phyloP scores from a whole-genome alignment of 1,140 invertebrate species.

The Thaumetopoea pityocampa region DNA sequence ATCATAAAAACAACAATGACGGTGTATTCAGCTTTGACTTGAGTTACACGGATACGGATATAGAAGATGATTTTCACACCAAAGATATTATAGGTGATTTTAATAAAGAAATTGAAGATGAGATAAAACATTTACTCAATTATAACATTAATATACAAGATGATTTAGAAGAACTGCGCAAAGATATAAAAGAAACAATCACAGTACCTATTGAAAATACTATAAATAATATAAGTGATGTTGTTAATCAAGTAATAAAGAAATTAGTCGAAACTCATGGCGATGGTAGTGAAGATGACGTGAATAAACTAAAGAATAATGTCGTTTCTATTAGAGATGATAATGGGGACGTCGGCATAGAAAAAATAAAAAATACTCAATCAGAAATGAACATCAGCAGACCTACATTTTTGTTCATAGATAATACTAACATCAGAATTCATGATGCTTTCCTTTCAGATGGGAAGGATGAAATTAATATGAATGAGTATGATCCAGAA shows the following conservation, averaged over 20 bases:
- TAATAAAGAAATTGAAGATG: constrained; percentile 75
- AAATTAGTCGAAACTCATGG: constrained; percentile 57
- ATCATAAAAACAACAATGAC: constrained; percentile 51
- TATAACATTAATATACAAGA: constrained; percentile 70
- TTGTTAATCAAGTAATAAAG: constrained; percentile 72
- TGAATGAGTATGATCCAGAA: constrained; percentile 59
- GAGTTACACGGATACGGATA: constrained; percentile 51
- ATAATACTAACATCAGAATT: constrained; percentile 61
- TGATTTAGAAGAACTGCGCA: constrained; percentile 66
- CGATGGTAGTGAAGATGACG: constrained; percentile 31
- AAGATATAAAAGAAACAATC: constrained; percentile 71
- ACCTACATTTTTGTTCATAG: constrained; percentile 65
- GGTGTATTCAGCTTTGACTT: constrained; percentile 36
- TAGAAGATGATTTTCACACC: constrained; percentile 66
- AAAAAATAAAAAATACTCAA: constrained; percentile 56
- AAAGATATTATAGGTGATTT: constrained; percentile 76
- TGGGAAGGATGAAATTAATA: constrained; percentile 67
- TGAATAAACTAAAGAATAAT: constrained; percentile 13
- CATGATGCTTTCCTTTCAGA: constrained; percentile 75
- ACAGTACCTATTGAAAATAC: constrained; percentile 68
- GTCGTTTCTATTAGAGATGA: too few relatives aligned
- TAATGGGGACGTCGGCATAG: constrained; percentile 42
- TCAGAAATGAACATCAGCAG: constrained; percentile 62
- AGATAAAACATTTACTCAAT: constrained; percentile 67
- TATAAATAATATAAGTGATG: constrained; percentile 72